Evolutionary conservation across 2,797 vertebrate species (phyloP), one percentile per base, ranked within the genome.

Genomic region (Poecilia gillii): DNA sequence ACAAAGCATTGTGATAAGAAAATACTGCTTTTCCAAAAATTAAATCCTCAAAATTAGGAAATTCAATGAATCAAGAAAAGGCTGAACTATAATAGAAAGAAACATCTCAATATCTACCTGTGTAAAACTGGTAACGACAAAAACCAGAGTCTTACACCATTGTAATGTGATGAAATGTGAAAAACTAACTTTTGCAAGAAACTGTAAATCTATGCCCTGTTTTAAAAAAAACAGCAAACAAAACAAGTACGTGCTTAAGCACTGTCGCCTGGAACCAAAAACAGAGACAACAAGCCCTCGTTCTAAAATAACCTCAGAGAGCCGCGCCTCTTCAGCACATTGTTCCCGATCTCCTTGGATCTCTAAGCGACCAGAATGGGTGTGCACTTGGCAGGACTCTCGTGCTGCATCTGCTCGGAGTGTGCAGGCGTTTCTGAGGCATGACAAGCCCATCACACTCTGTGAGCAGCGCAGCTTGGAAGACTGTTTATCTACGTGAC

Each of bases 401-500:
- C 84, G 84, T 83, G 74, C 87, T 82, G 81, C 88, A 90, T 93
- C 84, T 92, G 86, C 84, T 88, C 46, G 75, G 66, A 75, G 80
- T 72, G 87, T 82, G 86, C 88, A 77, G 80, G 53, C 14, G 18
- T 76, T 89, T 89, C 86, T 91, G 74, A 33, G 84, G 81, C 49
- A 82, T 84, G 92, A 90, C 90, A 41, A 89, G 85, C 80, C 83
- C 87, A 90, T 92, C 88, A 78, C 85, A 87, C 80, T 92, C 75
- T n/a, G 77, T 89, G 84, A 90, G 84, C 92, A 87, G 88, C 83
- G 73, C 68, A 7, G 14, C 49, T 74, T 74, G 77, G 78, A 84
- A 77, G 79, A 89, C 81, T 92, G 93, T 93, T 94, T 95, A 93
- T 90, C 88, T 90, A 70, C 82, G 86, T 94, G 94, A 95, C 89